Conservation (phyloP, 2,113 vertebrate species). For the Cheilinus undulatus region DNA sequence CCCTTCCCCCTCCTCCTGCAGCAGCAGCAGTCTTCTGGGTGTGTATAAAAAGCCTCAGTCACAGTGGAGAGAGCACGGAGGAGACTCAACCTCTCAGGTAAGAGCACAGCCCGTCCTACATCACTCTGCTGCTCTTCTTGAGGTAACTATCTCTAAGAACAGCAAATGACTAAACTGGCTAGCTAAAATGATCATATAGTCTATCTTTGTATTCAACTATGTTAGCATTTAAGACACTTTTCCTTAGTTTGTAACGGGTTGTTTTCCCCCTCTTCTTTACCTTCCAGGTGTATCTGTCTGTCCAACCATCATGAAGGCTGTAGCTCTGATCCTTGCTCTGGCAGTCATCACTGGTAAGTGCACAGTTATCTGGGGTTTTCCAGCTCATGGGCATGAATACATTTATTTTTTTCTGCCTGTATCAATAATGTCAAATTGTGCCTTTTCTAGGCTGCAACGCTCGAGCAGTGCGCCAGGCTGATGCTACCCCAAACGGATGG, state of each 20-base stretch:
- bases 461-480: slow-evolving; percentile 68
- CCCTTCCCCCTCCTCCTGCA: background rate
- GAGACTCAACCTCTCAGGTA: slow-evolving; percentile 76
- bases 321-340: slow-evolving; percentile 80
- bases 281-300: slow-evolving; percentile 69
- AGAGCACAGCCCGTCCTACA: no score
- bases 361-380: background rate
- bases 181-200: no score
- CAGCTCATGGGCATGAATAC: no score
- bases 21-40: slow-evolving; percentile 31
- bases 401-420: background rate
- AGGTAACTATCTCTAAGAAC: no score
- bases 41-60: slow-evolving; percentile 75
- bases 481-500: slow-evolving; percentile 68
- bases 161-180: no score
- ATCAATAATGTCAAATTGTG: background rate
- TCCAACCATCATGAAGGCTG: slow-evolving; percentile 81
- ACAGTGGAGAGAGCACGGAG: slow-evolving; percentile 38
- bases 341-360: slow-evolving; percentile 80
- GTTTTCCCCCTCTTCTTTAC: background rate
- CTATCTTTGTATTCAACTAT: no score
- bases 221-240: no score
- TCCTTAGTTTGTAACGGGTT: no score
- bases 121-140: no score
- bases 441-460: slow-evolving; percentile 80